Evolutionary conservation across 1,140 invertebrate genomes (phyloP).

Genomic region (Hermetia illucens): DNA sequence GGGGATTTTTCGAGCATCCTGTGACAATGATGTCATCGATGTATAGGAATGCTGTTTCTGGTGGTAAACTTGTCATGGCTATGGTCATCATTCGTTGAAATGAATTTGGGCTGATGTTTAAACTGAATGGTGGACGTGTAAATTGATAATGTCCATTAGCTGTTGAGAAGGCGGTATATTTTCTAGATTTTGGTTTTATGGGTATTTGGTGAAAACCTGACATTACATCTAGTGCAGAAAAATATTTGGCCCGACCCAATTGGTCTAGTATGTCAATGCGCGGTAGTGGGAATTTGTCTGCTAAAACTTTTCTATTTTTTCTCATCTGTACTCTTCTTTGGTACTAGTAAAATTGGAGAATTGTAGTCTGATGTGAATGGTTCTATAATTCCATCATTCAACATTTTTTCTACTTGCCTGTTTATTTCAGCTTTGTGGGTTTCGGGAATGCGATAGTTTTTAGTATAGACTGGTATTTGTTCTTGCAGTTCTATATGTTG

Average conservation of each 20-base stretch:
- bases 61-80: conserved; percentile 7
- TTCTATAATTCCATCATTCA: conserved; percentile 11
- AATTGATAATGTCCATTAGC: conserved; percentile 6
- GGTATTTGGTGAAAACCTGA: conserved; percentile 33
- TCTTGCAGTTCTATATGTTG: conserved; percentile 3
- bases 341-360: conserved; percentile 12
- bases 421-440: conserved; percentile 13
- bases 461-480: conserved; percentile 5
- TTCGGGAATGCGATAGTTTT: conserved; percentile 8
- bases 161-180: conserved; percentile 7
- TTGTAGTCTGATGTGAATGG: conserved; percentile 10
- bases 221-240: conserved; percentile 29
- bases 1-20: too few relatives aligned
- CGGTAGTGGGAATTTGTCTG: conserved; percentile 32
- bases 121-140: conserved; percentile 8
- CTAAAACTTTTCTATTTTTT: conserved; percentile 12
- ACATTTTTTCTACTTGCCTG: conserved; percentile 10
- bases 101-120: conserved; percentile 5
- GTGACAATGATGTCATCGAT: conserved; percentile 16
- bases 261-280: conserved; percentile 29
- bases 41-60: conserved; percentile 12
- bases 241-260: conserved; percentile 21
- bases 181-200: conserved; percentile 22
- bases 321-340: conserved; percentile 9
- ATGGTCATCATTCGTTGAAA: conserved; percentile 7